Evolutionary conservation across 2,888 invertebrate species (phyloP), one percentile per base, ranked within the genome.

Genomic region (Caenorhabditis sp.): DNA sequence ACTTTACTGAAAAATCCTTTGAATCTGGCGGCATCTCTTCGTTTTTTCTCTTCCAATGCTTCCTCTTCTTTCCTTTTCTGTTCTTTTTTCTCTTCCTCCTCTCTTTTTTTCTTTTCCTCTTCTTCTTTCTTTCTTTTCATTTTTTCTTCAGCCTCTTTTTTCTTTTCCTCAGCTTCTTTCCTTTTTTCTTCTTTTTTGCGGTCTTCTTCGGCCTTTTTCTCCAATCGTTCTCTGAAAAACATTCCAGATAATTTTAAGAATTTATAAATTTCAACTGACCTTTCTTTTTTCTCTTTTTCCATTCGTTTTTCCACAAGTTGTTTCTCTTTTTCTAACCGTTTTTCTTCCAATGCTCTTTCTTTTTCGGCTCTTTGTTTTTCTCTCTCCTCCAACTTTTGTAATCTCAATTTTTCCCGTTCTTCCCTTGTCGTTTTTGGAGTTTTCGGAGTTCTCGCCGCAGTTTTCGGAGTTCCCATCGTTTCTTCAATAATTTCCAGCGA

Each of bases 1-100:
- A 78, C 69, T 60, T 80, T 78, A 49, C 69, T 76, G 76, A 85
- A 85, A 69, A 79, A 85, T 17, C 61, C 68, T 17, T 26, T 26
- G 50, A 84, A 79, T 12, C 69, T 53, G 10, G 69, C 76, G 8
- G 81, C 78, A 27, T 63, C 74, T 17, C 82, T 77, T 10, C 66
- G 55, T 60, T 81, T 81, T 58, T 76, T 77, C 64, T 74, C 78
- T 37, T 83, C 79, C n/a, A 71, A 53, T 1, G 71, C 76, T 75
- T 82, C 79, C 61, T 81, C 81, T 51, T 79, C 80, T 43, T 61
- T 79, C 31, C 69, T 61, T 66, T 73, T 82, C 49, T 76, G 71
- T 62, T 78, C 75, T 36, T 60, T 68, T 24, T 55, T 70, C 26
- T 70, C 68, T 43, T 64, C 63, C 65, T 60, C 69, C n/a, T 63